Conservation (phyloP, 2,888 invertebrate genomes). For the Pseudeuparius sepicola region DNA sequence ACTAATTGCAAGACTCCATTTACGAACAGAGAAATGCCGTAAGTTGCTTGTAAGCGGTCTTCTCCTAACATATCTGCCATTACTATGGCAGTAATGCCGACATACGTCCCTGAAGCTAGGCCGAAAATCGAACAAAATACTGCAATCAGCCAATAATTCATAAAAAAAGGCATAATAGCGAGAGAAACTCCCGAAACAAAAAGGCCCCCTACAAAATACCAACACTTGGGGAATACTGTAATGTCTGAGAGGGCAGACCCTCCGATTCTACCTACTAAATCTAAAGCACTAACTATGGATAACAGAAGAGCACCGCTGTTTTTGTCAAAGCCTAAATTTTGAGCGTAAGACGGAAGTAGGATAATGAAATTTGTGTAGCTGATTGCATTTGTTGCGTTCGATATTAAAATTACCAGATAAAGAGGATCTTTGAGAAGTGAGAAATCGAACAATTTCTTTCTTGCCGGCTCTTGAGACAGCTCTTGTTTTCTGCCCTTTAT, state of each 20-base stretch:
- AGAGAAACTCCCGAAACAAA: constrained; percentile 68
- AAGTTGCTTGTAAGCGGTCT: constrained; percentile 74
- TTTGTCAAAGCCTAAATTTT: constrained; percentile 60
- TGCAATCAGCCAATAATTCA: constrained; percentile 52
- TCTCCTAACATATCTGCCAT: constrained; percentile 83
- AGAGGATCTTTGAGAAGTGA: constrained; percentile 66
- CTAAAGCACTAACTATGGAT: constrained; percentile 71
- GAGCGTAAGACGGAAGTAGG: constrained; percentile 67
- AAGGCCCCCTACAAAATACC: constrained; percentile 73
- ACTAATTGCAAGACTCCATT: constrained; percentile 73
- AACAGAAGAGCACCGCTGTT: constrained; percentile 60
- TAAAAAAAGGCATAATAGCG: constrained; percentile 58
- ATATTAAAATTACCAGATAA: constrained; percentile 71
- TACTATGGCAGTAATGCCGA: constrained; percentile 77
- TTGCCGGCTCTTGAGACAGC: constrained; percentile 34
- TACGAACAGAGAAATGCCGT: constrained; percentile 76
- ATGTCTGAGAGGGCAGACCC: constrained; percentile 77
- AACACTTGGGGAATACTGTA: constrained; percentile 65
- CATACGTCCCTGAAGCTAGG: constrained; percentile 73
- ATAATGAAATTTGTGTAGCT: constrained; percentile 83
- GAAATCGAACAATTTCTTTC: constrained; percentile 63
- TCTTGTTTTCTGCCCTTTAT: constrained; percentile 43
- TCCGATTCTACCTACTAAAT: constrained; percentile 74
- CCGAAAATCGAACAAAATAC: constrained; percentile 69
- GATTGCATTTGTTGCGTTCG: constrained; percentile 77